Evolutionary conservation across 2,113 vertebrate genomes (phyloP).

Genomic region (Heterotis niloticus): DNA sequence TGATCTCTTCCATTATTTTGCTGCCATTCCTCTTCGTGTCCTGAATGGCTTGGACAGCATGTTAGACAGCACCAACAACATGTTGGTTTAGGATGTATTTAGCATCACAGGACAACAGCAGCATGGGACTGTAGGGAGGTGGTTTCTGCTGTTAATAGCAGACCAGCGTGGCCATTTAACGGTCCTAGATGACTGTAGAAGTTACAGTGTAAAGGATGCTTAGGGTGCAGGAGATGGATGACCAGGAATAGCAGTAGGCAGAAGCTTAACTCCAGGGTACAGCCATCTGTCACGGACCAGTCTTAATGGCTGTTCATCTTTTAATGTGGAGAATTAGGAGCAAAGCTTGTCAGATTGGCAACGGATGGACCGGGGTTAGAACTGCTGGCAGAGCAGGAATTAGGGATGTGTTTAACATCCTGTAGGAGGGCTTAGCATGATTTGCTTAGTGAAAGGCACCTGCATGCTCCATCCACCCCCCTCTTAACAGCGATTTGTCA

Average conservation of each 20-base stretch:
- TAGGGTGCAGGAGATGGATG: neutral
- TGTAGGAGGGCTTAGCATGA: constrained; percentile 18
- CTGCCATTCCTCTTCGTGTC: neutral
- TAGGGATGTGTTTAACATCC: constrained; percentile 9
- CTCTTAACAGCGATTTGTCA: neutral
- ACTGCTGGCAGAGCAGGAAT: constrained; percentile 14
- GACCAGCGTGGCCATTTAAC: neutral
- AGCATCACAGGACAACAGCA: neutral
- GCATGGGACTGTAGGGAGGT: neutral
- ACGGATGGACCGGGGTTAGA: neutral
- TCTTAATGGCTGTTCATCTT: constrained; percentile 35
- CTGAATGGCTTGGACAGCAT: neutral
- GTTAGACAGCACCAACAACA: no score
- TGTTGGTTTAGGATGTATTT: no score
- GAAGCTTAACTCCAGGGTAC: constrained; percentile 26
- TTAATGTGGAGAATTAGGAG: constrained; percentile 29
- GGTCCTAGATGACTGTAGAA: neutral
- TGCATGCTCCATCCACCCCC: neutral
- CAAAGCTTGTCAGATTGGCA: constrained; percentile 30
- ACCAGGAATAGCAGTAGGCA: constrained; percentile 1
- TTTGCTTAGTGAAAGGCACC: neutral
- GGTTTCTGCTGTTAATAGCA: neutral
- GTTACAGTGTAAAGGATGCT: neutral
- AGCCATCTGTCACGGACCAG: constrained; percentile 35
- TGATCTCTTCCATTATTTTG: neutral